Percentiles rank a stretch among this genome's conserved stretches.
phyloP scores from a whole-genome alignment of 2,888 invertebrate species.

The Abrostola tripartita region DNA sequence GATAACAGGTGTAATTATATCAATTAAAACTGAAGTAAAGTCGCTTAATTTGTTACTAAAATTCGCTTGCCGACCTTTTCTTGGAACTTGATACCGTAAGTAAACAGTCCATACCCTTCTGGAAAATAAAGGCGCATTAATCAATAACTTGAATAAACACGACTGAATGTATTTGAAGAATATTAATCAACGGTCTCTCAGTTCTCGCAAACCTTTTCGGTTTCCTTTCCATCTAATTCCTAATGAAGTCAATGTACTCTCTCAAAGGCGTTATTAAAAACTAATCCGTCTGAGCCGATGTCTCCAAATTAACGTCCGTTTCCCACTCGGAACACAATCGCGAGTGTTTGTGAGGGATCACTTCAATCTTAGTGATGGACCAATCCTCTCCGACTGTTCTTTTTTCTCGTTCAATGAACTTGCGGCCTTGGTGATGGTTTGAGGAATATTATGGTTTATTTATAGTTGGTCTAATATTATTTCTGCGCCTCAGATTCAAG shows the following conservation, averaged over 20 bases:
- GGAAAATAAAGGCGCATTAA: no score
- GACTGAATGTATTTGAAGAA: not conserved
- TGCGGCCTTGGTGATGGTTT: not conserved
- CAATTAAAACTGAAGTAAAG: no score
- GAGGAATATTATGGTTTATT: not conserved
- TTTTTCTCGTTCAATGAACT: conserved; percentile 37
- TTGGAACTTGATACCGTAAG: no score
- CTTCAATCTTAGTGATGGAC: conserved; percentile 22
- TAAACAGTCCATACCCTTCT: no score
- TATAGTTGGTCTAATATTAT: not conserved
- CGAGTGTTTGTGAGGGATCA: conserved; percentile 17
- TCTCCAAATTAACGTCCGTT: conserved; percentile 30
- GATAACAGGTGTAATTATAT: no score
- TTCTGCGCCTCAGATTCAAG: no score
- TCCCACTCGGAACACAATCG: conserved; percentile 29
- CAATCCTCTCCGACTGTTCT: conserved; percentile 13
- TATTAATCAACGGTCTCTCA: not conserved
- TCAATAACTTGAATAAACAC: not conserved
- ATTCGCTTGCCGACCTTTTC: no score
- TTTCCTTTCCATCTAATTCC: conserved; percentile 9
- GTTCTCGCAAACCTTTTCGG: conserved; percentile 4
- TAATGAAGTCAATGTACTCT: conserved; percentile 33
- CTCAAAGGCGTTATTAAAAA: conserved; percentile 49
- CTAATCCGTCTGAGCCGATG: conserved; percentile 43
- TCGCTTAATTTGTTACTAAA: no score